A percentile compares a stretch with the other conserved stretches of the same genome.
Evolutionary conservation across 2,113 vertebrate species (phyloP).

Genomic region (Pontoporia blainvillei): DNA sequence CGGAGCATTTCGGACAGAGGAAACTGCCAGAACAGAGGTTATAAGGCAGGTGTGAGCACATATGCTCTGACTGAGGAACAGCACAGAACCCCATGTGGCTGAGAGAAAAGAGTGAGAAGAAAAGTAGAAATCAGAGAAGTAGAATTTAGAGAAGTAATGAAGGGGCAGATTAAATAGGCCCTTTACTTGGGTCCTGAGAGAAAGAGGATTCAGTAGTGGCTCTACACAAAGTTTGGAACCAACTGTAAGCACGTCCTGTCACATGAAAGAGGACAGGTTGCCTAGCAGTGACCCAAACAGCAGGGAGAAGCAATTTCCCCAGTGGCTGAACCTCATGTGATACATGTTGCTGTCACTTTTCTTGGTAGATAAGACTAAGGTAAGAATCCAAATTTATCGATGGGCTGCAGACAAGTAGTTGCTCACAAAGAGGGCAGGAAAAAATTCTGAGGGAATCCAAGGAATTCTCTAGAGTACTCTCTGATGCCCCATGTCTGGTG

Average conservation of each 20-base stretch:
- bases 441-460: neutral
- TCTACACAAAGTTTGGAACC: neutral
- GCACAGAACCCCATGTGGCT: neutral
- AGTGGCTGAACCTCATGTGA: neutral
- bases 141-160: neutral
- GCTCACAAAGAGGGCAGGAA: neutral
- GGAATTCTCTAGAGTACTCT: neutral
- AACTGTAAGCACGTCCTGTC: neutral
- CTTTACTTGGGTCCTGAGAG: neutral
- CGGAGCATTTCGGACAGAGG: neutral
- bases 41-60: neutral
- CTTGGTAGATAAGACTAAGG: neutral
- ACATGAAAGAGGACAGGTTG: neutral
- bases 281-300: neutral
- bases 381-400: neutral
- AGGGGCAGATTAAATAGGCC: no score
- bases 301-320: neutral
- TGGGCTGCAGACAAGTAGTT: neutral
- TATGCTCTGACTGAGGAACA: neutral
- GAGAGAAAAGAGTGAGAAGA: neutral
- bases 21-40: neutral
- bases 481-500: neutral
- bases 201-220: neutral
- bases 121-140: neutral
- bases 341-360: neutral